A percentile compares a stretch with the other conserved stretches of the same genome.
phyloP scores from a whole-genome alignment of 2,888 invertebrate genomes.

The Agonopterix arenella region DNA sequence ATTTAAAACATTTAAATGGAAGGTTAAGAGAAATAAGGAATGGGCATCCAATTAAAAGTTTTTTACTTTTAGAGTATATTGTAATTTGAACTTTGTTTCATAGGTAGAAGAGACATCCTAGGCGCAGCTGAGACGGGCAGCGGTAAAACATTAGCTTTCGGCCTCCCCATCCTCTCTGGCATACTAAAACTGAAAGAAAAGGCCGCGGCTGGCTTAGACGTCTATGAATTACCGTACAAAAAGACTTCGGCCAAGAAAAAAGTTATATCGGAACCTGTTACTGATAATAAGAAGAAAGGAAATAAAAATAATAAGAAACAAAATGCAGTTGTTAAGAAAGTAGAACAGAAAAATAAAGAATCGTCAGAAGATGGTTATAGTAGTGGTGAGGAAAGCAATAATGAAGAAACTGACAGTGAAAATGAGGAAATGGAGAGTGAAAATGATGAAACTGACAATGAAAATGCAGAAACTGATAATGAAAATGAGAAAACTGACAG shows the following conservation, averaged over 20 bases:
- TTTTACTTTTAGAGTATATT: too few species aligned
- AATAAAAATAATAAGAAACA: slow-evolving; percentile 16
- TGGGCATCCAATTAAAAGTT: too few species aligned
- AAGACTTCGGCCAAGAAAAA: slow-evolving; percentile 47
- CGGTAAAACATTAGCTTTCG: slow-evolving; percentile 98
- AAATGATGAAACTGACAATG: background rate
- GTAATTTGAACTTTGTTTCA: background rate
- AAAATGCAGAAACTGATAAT: slow-evolving; percentile 8
- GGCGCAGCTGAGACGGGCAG: slow-evolving; percentile 99
- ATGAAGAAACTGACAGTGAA: slow-evolving; percentile 1
- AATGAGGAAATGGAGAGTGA: too few species aligned
- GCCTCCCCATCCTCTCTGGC: slow-evolving; percentile 92
- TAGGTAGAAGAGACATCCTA: slow-evolving; percentile 89
- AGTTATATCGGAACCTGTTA: background rate
- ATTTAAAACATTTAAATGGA: too few species aligned
- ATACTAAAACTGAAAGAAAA: slow-evolving; percentile 83
- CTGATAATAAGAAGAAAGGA: slow-evolving; percentile 13
- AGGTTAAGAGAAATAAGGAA: too few species aligned
- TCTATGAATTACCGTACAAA: slow-evolving; percentile 59
- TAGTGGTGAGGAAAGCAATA: slow-evolving; percentile 32
- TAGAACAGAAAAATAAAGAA: slow-evolving; percentile 31
- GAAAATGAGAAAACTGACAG: slow-evolving; percentile 1
- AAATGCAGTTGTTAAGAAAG: slow-evolving; percentile 17
- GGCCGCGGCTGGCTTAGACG: slow-evolving; percentile 47
- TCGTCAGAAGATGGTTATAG: slow-evolving; percentile 63